These are phyloP conservation scores for Daubentonia madagascariensis DNA, from an alignment of 2,113 vertebrate genomes.

Conservation along the genomic window DNA sequence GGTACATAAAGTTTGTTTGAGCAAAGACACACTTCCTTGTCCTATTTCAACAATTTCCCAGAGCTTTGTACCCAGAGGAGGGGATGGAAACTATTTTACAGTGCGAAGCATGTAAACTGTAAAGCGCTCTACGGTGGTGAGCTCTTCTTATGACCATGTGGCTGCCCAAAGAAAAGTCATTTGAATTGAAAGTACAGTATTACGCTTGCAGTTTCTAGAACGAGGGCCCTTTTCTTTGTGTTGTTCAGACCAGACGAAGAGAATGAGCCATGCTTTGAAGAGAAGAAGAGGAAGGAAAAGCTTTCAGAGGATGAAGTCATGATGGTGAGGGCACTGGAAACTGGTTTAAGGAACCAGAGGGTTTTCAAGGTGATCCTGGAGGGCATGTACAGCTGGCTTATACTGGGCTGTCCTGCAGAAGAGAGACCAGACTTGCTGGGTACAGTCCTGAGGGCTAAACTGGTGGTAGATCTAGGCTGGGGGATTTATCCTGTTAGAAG, in stretches of 20 bases:
- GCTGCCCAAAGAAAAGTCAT: not conserved
- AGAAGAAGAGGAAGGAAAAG: not conserved
- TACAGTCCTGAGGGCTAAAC: not conserved
- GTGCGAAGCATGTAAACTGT: not conserved
- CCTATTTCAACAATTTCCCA: not conserved
- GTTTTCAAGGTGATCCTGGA: not conserved
- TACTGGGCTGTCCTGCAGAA: not conserved
- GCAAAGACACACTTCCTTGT: not conserved
- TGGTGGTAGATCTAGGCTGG: not conserved
- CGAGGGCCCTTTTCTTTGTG: not conserved
- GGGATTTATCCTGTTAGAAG: not conserved
- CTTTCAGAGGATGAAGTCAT: not conserved
- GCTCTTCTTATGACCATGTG: not conserved
- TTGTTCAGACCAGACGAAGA: not conserved
- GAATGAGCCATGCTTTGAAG: not conserved
- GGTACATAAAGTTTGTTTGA: not conserved
- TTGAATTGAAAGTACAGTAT: not conserved
- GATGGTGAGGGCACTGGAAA: not conserved
- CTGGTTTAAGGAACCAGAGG: not conserved
- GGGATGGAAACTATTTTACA: not conserved
- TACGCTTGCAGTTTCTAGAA: not conserved
- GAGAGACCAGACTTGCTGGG: not conserved
- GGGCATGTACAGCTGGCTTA: fast-evolving
- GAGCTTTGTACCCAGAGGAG: not conserved
- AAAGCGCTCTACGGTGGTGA: too few relatives aligned